Evolutionary conservation across 2,113 vertebrate species (phyloP).

Genomic region (Oryzias celebensis): DNA sequence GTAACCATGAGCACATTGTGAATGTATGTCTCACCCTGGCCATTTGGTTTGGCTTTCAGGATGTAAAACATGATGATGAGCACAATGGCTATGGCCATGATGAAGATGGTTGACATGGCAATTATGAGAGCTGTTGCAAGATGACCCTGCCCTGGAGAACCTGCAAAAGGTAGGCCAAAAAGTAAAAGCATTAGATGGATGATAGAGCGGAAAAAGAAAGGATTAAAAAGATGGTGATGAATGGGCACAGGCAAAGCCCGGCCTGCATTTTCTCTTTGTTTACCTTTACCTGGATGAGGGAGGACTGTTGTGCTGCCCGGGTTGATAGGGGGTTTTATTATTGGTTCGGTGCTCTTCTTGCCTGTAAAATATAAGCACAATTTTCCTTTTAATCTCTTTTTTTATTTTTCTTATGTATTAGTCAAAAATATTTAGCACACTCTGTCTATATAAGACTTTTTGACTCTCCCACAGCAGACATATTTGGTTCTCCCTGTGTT

Average conservation of each 20-base stretch:
- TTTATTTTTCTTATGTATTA: background rate
- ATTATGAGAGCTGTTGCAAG: slow-evolving; percentile 96
- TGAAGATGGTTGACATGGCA: slow-evolving; percentile 98
- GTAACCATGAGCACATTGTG: background rate
- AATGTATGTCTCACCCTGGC: slow-evolving; percentile 81
- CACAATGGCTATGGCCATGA: slow-evolving; percentile 97
- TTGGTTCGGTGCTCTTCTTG: slow-evolving; percentile 62
- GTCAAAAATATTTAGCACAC: background rate
- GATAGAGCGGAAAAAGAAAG: background rate
- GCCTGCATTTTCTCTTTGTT: background rate
- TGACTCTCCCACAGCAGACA: no score
- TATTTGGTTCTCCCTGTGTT: no score
- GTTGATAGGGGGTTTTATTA: slow-evolving; percentile 74
- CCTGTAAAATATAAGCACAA: slow-evolving; percentile 74
- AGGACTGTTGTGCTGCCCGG: slow-evolving; percentile 86
- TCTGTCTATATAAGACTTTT: background rate
- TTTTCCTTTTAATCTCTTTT: background rate
- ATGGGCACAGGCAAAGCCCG: background rate
- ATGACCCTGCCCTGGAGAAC: slow-evolving; percentile 89
- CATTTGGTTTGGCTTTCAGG: slow-evolving; percentile 90
- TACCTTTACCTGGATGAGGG: slow-evolving; percentile 89
- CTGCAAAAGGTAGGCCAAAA: slow-evolving; percentile 67
- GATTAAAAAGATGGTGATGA: background rate
- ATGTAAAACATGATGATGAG: slow-evolving; percentile 99
- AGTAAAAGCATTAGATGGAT: background rate